Evolutionary conservation across 2,888 invertebrate species (phyloP), one percentile per base, ranked within the genome.

Genomic region (Magallana nippona): DNA sequence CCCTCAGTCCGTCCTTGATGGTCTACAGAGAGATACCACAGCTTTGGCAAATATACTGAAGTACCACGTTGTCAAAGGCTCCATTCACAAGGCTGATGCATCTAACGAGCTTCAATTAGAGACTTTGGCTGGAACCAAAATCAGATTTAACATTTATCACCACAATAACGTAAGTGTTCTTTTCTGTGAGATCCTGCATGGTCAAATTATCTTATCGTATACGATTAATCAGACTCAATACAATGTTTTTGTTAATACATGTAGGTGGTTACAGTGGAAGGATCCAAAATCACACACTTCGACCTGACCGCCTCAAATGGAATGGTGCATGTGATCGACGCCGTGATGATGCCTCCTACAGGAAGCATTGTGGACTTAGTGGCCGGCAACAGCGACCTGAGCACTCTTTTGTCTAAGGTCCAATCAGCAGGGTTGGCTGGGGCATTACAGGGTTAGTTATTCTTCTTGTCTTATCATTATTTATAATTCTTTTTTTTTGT

Each of bases 341-440:
- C 81, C 55, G 90, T 90, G 10, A 89, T 91, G 89, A 87, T 87
- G 82, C 90, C 90, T 60, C 91, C 91, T 81, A 27, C 78, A 17
- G 87, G 89, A 77, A 87, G 86, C 71, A 87, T 89, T 71, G 89
- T 90, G 17, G 87, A 89, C 58, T 71, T 88, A 32, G 88, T 90
- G n/a, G 85, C 86, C 56, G 88, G 86, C 15, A 85, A 86, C 55
- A 71, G 81, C 63, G 87, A 88, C 22, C 78, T 89, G 58, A 88
- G 87, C 84, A 89, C 88, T 32, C 84, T 90, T 62, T 82, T 88
- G 27, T 85, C 83, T n/a, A 77, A 88, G 10, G 86, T 88, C 17
- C 81, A 84, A 55, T 58, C 87, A 63, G 89, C 90, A 27, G 85
- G 84, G 0, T 83, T 90, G 15, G 89, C 86, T 8, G 60, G 63